phyloP scores from a whole-genome alignment of 1,140 invertebrate genomes.

The Calosoma granatense region DNA sequence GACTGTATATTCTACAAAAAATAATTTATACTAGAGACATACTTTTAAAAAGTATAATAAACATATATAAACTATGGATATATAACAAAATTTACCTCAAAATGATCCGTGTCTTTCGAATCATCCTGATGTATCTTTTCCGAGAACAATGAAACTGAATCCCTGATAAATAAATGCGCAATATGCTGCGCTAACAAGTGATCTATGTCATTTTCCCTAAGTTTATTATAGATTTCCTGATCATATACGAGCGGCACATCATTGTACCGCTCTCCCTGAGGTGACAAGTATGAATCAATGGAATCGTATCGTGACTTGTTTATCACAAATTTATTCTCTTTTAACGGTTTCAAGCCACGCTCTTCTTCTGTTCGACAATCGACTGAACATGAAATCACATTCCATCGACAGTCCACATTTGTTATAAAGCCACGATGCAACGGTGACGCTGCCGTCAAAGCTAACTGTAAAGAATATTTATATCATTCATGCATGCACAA shows the following conservation, averaged over 20 bases:
- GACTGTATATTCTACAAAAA: conserved; percentile 91
- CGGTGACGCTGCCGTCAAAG: conserved; percentile 92
- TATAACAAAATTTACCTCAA: conserved; percentile 62
- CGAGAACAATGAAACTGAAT: conserved; percentile 90
- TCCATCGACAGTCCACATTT: conserved; percentile 95
- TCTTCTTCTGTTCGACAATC: conserved; percentile 95
- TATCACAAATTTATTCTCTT: conserved; percentile 74
- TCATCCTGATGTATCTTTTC: conserved; percentile 96
- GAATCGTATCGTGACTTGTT: conserved; percentile 96
- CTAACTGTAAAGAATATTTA: conserved; percentile 53
- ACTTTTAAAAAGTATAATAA: too few relatives aligned
- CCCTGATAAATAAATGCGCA: conserved; percentile 96
- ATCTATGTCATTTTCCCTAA: conserved; percentile 83
- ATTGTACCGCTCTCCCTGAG: conserved; percentile 79
- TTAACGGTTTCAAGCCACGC: conserved; percentile 67
- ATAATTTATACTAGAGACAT: conserved; percentile 12
- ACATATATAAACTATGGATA: not conserved
- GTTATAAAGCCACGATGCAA: conserved; percentile 87
- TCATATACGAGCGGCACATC: conserved; percentile 87
- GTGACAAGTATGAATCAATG: conserved; percentile 93
- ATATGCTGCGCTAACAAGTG: conserved; percentile 86
- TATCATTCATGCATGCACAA: too few relatives aligned
- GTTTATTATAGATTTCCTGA: conserved; percentile 65
- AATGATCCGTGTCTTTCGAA: conserved; percentile 91
- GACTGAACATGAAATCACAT: conserved; percentile 87